Evolutionary conservation across 2,113 vertebrate species (phyloP), one percentile per base, ranked within the genome.

Genomic region (Microtus ochrogaster): DNA sequence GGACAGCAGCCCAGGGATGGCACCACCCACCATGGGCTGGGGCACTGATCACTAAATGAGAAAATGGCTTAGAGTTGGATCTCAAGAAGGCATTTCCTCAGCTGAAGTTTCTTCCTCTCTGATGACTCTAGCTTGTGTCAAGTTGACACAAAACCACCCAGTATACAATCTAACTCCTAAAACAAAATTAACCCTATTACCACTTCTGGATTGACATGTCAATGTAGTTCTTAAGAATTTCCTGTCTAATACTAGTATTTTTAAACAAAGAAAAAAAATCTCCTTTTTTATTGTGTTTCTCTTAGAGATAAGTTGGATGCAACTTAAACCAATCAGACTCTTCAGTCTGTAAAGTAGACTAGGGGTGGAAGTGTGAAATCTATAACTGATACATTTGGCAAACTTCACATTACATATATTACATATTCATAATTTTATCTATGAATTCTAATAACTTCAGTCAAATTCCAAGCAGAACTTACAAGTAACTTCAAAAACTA

Each of bases 401-500:
- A 68, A 65, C 26, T 68, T 95, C 65, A 61, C 41, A 61, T 74
- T 66, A n/a, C 24, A 41, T 10, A 28, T 33, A 84, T 86, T 81
- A 89, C 5, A 76, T 28, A 93, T 86, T 22, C 26, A 87, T 24
- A 91, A 76, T 36, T 87, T 39, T 47, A 77, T 91, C 19, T 79
- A 30, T 65, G 8, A 30, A 63, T 41, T 30, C 14, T 44, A 83
- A 92, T 16, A 21, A 74, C 68, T 72, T 12, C 24, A 79, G 19
- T 90, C n/a, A 96, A 91, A 63, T 70, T 65, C 3, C 14, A 5
- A 91, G 21, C 11, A 91, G 21, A 22, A 91, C 24, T 89, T 92
- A 91, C 89, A 28, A 79, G 5, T 36, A 89, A 81, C 22, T 96
- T 93, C n/a, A 94, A 97, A 96, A 92, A 72, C 77, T 89, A 33